A percentile compares a stretch with the other conserved stretches of the same genome.
Evolutionary conservation across 2,888 invertebrate species (phyloP).

Genomic region (Morpho helenor): DNA sequence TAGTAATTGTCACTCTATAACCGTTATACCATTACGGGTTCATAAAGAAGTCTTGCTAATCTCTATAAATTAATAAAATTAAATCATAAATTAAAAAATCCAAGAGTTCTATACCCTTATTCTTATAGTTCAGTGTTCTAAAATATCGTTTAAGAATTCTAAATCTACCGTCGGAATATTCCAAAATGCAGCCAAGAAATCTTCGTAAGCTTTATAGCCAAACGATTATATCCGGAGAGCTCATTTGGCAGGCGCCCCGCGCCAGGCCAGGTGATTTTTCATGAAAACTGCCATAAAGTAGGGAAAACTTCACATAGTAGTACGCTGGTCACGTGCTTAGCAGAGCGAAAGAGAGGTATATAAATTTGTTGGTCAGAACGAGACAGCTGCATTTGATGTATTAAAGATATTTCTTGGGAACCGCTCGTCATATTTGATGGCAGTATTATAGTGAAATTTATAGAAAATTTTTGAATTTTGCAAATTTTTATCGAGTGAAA

Average conservation of each 20-base stretch:
- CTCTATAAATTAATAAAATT: too few relatives aligned
- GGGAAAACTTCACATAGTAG: conserved; percentile 52
- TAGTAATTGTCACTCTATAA: too few relatives aligned
- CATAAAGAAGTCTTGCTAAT: too few relatives aligned
- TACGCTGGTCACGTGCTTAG: conserved; percentile 59
- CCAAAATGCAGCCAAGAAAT: conserved; percentile 13
- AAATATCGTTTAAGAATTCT: conserved; percentile 1
- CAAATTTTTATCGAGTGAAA: not conserved
- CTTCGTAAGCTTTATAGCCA: conserved; percentile 17
- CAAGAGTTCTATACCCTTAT: not conserved
- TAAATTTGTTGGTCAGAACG: conserved; percentile 12
- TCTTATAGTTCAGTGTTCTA: not conserved
- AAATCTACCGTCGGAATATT: conserved; percentile 5
- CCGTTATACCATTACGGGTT: too few relatives aligned
- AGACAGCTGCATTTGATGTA: conserved; percentile 18
- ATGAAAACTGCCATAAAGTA: conserved; percentile 57
- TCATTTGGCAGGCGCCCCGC: conserved; percentile 45
- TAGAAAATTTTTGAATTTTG: not conserved
- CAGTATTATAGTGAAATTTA: not conserved
- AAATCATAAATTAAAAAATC: not conserved
- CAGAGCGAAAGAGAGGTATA: conserved; percentile 35
- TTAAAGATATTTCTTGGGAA: conserved; percentile 18
- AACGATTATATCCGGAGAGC: conserved; percentile 33
- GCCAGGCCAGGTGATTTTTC: conserved; percentile 65
- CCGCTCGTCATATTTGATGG: conserved; percentile 4